Base-by-base conservation (phyloP, 1,140 invertebrate species). In the Diprion similis region DNA sequence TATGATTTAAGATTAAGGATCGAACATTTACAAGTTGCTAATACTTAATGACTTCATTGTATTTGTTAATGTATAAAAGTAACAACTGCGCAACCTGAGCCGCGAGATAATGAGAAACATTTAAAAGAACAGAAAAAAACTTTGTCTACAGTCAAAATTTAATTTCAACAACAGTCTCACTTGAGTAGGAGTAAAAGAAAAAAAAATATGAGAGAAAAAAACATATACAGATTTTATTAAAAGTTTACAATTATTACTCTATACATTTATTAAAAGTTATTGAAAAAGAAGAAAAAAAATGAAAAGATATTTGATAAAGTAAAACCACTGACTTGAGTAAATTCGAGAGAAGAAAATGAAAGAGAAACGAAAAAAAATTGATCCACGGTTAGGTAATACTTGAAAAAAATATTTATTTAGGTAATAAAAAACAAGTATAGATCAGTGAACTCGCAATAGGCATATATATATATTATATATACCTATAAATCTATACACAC, bases 211-310 rank as follows among this genome's bases (percentile, higher is more conserved):
- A 17, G n/a, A 59, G n/a, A 59, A 59, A 13, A 59, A 59, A 59
- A 59, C 1, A 59, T 59, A 59, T 37, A 37, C 24, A 64, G 17
- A 15, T 64, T 64, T 64, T 17, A 64, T 64, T 64, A 18, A 45
- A 68, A 15, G 13, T 45, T 68, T 59, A 59, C 24, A 37, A 37
- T 68, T 13, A 13, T 11, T 17, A 13, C 17, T 10, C 66, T 68
- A 10, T 68, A 68, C 37, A 68, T 45, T 45, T 18, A 68, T 45
- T 68, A 68, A 68, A 19, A 45, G 37, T 68, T 68, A n/a, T 13
- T 68, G 9, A 11, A 68, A 70, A 17, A 10, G 8, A 70, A 37
- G n/a, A 45, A 70, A 37, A 8, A 70, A 46, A 47, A 46, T 7
- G 11, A 70, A 46, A 11, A 68, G 37, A 68, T 64, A 15, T 15